phyloP scores from a whole-genome alignment of 2,888 invertebrate genomes.

The Cheilosia pagana region DNA sequence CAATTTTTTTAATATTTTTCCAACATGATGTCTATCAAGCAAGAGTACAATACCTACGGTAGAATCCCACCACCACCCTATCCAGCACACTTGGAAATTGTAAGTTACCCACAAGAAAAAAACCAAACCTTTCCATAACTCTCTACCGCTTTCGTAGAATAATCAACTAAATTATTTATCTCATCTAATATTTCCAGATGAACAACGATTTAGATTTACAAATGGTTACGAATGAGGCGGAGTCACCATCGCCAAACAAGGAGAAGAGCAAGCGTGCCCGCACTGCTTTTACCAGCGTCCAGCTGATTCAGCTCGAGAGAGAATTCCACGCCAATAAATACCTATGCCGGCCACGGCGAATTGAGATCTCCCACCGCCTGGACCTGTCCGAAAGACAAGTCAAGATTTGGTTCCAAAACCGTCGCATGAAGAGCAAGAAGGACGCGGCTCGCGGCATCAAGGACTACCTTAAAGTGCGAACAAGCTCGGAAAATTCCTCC shows the following conservation, averaged over 20 bases:
- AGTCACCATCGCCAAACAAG: constrained; percentile 32
- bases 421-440: constrained; percentile 90
- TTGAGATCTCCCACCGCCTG: constrained; percentile 97
- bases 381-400: constrained; percentile 94
- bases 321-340: constrained; percentile 98
- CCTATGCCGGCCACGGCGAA: constrained; percentile 94
- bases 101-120: constrained; percentile 25
- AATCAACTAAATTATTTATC: constrained; percentile 32
- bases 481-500: constrained; percentile 39
- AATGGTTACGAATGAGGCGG: constrained; percentile 10
- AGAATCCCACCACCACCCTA: constrained; percentile 57
- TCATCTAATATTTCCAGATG: constrained; percentile 54
- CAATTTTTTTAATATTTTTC: not conserved
- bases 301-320: constrained; percentile 97
- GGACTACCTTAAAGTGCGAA: constrained; percentile 35
- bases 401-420: constrained; percentile 93
- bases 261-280: constrained; percentile 89
- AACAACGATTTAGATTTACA: constrained; percentile 38
- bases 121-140: not conserved
- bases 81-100: constrained; percentile 55
- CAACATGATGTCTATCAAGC: constrained; percentile 41
- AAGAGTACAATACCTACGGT: constrained; percentile 35
- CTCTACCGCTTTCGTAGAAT: not conserved
- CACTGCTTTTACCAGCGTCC: constrained; percentile 97
- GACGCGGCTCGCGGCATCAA: constrained; percentile 70